A percentile compares a stretch with the other conserved stretches of the same genome.
phyloP scores from a whole-genome alignment of 2,888 invertebrate species.

The Calephelis perditalis region DNA sequence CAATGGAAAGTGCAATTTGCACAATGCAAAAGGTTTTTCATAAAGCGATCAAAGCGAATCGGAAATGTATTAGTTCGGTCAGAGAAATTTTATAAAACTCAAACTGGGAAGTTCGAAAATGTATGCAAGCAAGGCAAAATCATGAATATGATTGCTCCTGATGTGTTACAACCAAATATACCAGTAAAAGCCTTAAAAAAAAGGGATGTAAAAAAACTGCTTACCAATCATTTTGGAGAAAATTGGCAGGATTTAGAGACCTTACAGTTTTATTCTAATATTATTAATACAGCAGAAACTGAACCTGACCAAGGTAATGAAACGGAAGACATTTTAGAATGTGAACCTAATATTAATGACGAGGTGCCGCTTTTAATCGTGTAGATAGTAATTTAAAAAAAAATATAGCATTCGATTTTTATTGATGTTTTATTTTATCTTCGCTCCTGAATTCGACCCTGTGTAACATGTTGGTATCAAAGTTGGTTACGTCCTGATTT shows the following conservation, averaged over 20 bases:
- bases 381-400: too few species aligned
- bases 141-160: not conserved
- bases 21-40: not conserved
- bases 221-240: slow-evolving; percentile 1
- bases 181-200: not conserved
- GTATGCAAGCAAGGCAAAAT: not conserved
- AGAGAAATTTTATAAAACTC: not conserved
- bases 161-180: not conserved
- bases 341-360: not conserved
- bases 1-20: not conserved
- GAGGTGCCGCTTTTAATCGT: not conserved
- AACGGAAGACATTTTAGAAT: not conserved
- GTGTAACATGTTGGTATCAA: too few species aligned
- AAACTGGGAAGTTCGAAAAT: not conserved
- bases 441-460: too few species aligned
- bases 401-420: too few species aligned
- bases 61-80: not conserved
- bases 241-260: slow-evolving; percentile 1
- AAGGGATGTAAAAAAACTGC: not conserved
- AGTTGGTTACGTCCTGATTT: too few species aligned
- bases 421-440: too few species aligned
- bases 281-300: not conserved
- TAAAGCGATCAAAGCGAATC: not conserved
- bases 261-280: not conserved
- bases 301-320: not conserved